phyloP scores from a whole-genome alignment of 2,113 vertebrate genomes.

The Entomyzon cyanotis region DNA sequence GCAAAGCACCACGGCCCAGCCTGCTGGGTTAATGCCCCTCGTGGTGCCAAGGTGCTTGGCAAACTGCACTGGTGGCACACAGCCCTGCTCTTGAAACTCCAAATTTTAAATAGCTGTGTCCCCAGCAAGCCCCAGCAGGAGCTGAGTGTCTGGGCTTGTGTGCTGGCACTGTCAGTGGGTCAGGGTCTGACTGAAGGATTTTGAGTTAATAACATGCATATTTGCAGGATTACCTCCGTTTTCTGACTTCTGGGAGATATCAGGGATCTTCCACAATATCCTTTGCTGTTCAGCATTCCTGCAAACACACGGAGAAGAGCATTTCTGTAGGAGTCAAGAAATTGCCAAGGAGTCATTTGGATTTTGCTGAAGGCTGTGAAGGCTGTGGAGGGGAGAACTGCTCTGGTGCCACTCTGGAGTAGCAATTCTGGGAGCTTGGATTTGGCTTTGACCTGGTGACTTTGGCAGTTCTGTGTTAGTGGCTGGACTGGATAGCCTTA shows the following conservation, averaged over 20 bases:
- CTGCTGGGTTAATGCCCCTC: fast-evolving
- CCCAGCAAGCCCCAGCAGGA: background rate
- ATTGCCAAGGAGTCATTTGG: background rate
- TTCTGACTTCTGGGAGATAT: constrained; percentile 97
- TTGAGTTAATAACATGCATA: fast-evolving
- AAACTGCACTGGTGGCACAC: fast-evolving
- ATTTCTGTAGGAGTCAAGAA: background rate
- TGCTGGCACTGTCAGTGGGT: fast-evolving
- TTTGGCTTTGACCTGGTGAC: background rate
- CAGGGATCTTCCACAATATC: constrained; percentile 98
- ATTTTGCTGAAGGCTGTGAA: background rate
- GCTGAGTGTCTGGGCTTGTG: background rate
- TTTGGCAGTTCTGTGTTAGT: background rate
- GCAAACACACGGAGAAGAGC: constrained; percentile 14
- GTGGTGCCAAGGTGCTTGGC: background rate
- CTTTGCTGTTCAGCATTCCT: constrained; percentile 95
- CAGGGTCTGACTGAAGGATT: background rate
- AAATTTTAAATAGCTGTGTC: background rate
- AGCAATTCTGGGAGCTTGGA: background rate
- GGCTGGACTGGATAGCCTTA: background rate
- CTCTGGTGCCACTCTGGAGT: fast-evolving
- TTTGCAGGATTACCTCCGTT: constrained; percentile 87
- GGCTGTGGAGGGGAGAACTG: background rate
- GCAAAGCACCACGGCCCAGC: fast-evolving
- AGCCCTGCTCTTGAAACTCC: background rate